Conservation (phyloP, 2,113 vertebrate genomes). For the Bubalus kerabau region DNA sequence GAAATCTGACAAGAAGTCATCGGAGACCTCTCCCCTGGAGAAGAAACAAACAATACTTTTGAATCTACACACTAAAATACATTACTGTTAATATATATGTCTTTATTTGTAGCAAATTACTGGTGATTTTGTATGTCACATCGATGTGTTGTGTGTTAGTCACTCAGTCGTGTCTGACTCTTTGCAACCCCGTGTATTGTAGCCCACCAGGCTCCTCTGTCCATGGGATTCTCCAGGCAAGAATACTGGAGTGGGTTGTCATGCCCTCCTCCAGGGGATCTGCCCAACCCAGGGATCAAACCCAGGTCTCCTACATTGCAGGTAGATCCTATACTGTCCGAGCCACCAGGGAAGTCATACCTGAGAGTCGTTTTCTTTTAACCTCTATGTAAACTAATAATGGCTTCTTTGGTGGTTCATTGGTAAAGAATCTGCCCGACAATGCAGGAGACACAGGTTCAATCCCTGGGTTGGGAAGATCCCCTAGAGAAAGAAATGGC, state of each 20-base stretch:
- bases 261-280: background rate
- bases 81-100: background rate
- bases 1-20: background rate
- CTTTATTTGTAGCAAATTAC: background rate
- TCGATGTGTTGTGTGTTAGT: background rate
- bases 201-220: background rate
- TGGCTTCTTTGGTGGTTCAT: background rate
- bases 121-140: background rate
- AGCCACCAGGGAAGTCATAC: background rate
- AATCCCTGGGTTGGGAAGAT: background rate
- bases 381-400: background rate
- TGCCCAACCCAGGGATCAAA: background rate
- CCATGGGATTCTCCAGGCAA: background rate
- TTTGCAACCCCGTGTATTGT: background rate
- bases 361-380: background rate
- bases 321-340: background rate
- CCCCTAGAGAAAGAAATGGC: background rate
- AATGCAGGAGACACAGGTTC: background rate
- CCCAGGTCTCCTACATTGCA: background rate
- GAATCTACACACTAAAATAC: background rate
- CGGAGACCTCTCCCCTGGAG: background rate
- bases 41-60: background rate
- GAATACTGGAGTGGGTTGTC: background rate
- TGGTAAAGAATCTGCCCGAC: background rate
- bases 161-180: background rate